Evolutionary conservation across 2,113 vertebrate species (phyloP), one percentile per base, ranked within the genome.

Genomic region (Natator depressus): DNA sequence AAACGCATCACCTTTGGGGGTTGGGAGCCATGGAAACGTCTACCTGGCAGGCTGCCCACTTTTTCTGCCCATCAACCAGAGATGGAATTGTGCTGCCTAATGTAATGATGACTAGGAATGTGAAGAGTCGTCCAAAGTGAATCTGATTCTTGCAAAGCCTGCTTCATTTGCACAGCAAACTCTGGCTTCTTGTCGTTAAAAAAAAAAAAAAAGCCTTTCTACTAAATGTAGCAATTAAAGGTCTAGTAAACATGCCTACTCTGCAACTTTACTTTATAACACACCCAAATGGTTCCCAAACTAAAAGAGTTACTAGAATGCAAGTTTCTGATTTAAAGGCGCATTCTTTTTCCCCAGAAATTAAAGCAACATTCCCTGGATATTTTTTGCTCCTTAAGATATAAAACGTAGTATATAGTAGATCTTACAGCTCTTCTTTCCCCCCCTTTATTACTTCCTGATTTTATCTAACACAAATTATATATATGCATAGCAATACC

Each of bases 21-120:
- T 98, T 99, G 99, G 99, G 99, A 99, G 99, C 98, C 99, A 99
- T 99, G 99, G 99, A 99, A 99, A 99, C 99, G 98, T 99, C 98
- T 98, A 99, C 98, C 98, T 99, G 99, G 99, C 99, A 99, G 96
- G 95, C 98, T 99, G 99, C 99, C 99, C 99, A 98, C 98, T 99
- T 98, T 98, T 98, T 98, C 96, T 98, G 98, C 98, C 98, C 98
- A 98, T 98, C 98, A 98, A 94, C 97, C 98, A 98, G 98, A 98
- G 98, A 98, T 98, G 97, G 98, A 98, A 98, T 98, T 98, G 98
- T 98, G 98, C 98, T 98, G 98, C 98, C 98, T 99, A 99, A 99
- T 98, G 98, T 98, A 99, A 98, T 98, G 98, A 98, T 96, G 98
- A 98, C 98, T 98, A 98, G 98, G 99, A 99, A 99, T 99, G 98